These are phyloP conservation scores for Drosophila percnosoma DNA, from an alignment of 2,888 invertebrate genomes.

Conservation along the genomic window DNA sequence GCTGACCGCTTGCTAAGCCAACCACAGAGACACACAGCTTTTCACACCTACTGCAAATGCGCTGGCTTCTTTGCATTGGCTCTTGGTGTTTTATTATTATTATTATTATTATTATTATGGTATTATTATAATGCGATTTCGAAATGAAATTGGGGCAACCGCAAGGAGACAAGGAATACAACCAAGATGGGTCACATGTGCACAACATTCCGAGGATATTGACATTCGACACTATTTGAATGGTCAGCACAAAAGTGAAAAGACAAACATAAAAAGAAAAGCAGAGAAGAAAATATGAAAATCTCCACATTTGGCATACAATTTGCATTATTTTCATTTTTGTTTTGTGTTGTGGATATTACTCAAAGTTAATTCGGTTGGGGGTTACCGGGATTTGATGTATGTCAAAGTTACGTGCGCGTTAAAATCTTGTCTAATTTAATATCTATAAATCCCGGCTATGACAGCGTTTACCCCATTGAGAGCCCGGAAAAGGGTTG, in stretches of 20 bases:
- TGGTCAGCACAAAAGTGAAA: constrained; percentile 57
- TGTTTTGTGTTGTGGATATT: constrained; percentile 32
- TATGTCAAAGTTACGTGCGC: constrained; percentile 77
- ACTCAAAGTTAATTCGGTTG: constrained; percentile 64
- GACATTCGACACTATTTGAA: constrained; percentile 51
- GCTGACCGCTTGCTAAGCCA: constrained; percentile 45
- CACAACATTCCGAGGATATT: constrained; percentile 26
- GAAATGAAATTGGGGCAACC: constrained; percentile 64
- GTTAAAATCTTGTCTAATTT: constrained; percentile 74
- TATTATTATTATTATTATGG: constrained; percentile 53
- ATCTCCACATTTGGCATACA: constrained; percentile 69
- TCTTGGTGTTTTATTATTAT: constrained; percentile 57
- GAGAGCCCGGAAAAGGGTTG: constrained; percentile 41
- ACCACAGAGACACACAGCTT: constrained; percentile 23
- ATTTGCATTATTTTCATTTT: constrained; percentile 61
- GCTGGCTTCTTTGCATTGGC: constrained; percentile 39
- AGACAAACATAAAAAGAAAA: constrained; percentile 12
- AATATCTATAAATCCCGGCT: constrained; percentile 77
- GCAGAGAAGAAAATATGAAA: constrained; percentile 8
- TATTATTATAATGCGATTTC: constrained; percentile 66
- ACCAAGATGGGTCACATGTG: constrained; percentile 57
- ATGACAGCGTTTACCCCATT: constrained; percentile 50
- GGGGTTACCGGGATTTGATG: constrained; percentile 64
- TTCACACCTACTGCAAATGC: constrained; percentile 62
- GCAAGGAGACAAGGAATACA: constrained; percentile 26